Evolutionary conservation across 2,113 vertebrate species (phyloP), one percentile per base, ranked within the genome.

Genomic region (Lates calcarifer): DNA sequence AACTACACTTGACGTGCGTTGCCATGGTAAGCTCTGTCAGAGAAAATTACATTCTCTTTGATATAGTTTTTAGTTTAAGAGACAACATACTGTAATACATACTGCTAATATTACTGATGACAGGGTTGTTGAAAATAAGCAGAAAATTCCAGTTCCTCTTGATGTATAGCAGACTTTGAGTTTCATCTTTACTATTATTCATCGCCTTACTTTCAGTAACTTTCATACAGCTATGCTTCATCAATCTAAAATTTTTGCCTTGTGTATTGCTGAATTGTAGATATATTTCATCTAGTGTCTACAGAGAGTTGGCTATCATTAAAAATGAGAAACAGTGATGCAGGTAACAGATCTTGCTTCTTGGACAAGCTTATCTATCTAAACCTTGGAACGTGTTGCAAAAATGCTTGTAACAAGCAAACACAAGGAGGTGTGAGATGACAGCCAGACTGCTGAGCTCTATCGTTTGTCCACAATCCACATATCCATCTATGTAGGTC

Each of bases 331-430:
- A 71, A 86, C 70, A 41, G 79, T 13, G 12, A 66, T 47, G 68
- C 68, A 60, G 68, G 71, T 81, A 71, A 74, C 68, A 85, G 71
- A 79, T 85, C 58, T 56, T 74, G 68, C 71, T 71, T 88, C 51
- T 64, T 33, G 22, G 67, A 89, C 74, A 49, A 88, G 88, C 73
- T 80, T 85, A 82, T 93, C 83, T 74, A 58, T 83, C 79, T 75
- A 22, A 77, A 66, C 69, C 55, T 62, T 57, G 74, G 72, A 85
- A 70, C 77, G 70, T 65, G 72, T 28, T 51, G 37, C 35, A 66
- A 77, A 77, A 81, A 89, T 65, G 69, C 71, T 87, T 74, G 51
- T 55, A 64, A 77, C 74, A 33, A 76, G 74, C 41, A 83, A 77
- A 87, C 39, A 63, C 56, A 68, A 78, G 79, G 71, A 64, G 57